Evolutionary conservation across 1,140 invertebrate genomes (phyloP), one percentile per base, ranked within the genome.

Genomic region (Drosophila pallidifrons): DNA sequence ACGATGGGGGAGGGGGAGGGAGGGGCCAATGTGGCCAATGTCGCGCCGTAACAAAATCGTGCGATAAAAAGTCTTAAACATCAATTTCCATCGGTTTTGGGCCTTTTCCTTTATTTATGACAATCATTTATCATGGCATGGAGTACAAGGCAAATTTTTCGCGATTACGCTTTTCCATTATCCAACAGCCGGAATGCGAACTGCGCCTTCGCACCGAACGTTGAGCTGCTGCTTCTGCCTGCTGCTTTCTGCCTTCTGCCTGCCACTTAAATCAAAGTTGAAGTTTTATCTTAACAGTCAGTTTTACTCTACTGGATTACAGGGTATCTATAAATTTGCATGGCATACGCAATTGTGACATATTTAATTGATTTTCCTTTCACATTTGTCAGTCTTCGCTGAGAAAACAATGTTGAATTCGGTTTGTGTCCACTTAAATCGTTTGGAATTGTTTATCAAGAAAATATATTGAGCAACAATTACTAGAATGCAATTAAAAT

Each of bases 21-120:
- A 43, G n/a, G 15, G 15, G 15, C 8, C 20, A 25, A 64, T 63
- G 67, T 57, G 52, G 61, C 47, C 64, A 85, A 68, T 49, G 76
- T 68, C 52, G 68, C 65, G 79, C 57, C 68, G 70, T 78, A 25
- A 78, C 73, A 83, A 88, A 87, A 83, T 89, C 71, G 77, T 89
- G 78, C 85, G 85, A 89, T 89, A 89, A 89, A 89, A 88, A 89
- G 79, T 86, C 86, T 89, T 89, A 81, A 89, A 82, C 85, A 89
- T 89, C 85, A 90, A 90, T 90, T 89, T 85, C 81, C 85, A 79
- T 90, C 78, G 81, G 67, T 81, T 75, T 64, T 71, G 61, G 61
- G 70, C 68, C 68, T 75, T 75, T 89, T 87, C 79, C 72, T 81
- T 89, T 89, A 89, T 89, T 89, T 89, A 89, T 89, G 85, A 89